Conservation (phyloP, 2,888 invertebrate genomes). For the Yponomeuta cagnagella region DNA sequence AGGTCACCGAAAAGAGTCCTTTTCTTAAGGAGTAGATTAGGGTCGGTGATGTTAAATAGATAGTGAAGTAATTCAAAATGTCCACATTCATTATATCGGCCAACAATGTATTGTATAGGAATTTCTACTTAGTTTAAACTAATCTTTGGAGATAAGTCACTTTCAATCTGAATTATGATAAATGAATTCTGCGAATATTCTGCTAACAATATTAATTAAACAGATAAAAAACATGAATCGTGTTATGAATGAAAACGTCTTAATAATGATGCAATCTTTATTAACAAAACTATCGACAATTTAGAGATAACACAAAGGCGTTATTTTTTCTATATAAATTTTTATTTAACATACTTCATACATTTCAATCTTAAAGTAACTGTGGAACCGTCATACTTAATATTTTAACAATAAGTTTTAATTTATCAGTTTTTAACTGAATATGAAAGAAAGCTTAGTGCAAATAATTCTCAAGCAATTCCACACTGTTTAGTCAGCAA, state of each 20-base stretch:
- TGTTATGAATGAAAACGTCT: background rate
- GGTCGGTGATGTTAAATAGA: background rate
- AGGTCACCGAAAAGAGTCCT: slow-evolving; percentile 30
- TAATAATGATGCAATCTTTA: slow-evolving; percentile 1
- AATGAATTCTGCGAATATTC: no score
- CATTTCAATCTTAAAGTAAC: background rate
- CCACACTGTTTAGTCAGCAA: slow-evolving; percentile 4
- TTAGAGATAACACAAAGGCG: slow-evolving; percentile 12
- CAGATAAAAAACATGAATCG: no score
- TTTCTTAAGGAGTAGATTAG: slow-evolving; percentile 25
- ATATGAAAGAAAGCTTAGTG: slow-evolving; percentile 25
- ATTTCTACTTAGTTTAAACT: no score
- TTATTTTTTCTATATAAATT: slow-evolving; percentile 4
- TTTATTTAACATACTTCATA: background rate
- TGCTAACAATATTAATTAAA: no score
- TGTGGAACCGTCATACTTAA: slow-evolving; percentile 25
- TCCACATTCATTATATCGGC: background rate
- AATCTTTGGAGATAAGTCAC: no score
- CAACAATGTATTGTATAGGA: no score
- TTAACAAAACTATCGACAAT: slow-evolving; percentile 1
- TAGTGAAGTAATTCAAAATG: background rate
- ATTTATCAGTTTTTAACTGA: slow-evolving; percentile 27
- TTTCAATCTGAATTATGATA: no score
- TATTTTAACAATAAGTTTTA: slow-evolving; percentile 26
- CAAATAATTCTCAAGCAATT: slow-evolving; percentile 29